These are phyloP conservation scores for Cyclophora punctaria DNA, from an alignment of 2,888 invertebrate species.

Conservation along the genomic window DNA sequence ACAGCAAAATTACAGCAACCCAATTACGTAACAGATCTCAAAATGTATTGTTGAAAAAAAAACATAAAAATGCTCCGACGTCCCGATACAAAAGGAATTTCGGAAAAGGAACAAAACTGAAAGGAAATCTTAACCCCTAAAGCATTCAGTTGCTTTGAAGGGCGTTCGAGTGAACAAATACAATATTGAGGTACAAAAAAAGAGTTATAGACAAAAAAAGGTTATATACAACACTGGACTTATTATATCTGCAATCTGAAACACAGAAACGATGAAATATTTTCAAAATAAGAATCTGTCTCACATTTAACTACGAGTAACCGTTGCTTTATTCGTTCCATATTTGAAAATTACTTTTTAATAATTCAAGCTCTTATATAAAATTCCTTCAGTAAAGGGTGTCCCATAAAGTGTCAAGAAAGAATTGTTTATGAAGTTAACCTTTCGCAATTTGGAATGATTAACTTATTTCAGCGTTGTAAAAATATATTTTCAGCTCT, in stretches of 20 bases:
- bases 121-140: slow-evolving; percentile 24
- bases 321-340: too few species aligned
- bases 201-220: too few species aligned
- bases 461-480: too few species aligned
- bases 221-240: not conserved
- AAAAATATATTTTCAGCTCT: too few species aligned
- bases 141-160: slow-evolving; percentile 20
- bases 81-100: slow-evolving; percentile 23
- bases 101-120: slow-evolving; percentile 16
- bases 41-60: slow-evolving; percentile 6
- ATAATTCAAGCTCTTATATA: slow-evolving; percentile 1
- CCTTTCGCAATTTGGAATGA: not conserved
- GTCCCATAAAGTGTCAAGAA: too few species aligned
- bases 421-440: too few species aligned
- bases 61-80: slow-evolving; percentile 39
- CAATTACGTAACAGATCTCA: not conserved
- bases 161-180: slow-evolving; percentile 18
- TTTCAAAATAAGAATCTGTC: too few species aligned
- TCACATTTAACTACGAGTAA: not conserved
- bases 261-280: slow-evolving; percentile 50
- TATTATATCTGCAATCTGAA: slow-evolving; percentile 46
- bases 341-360: too few species aligned
- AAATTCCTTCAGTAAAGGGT: slow-evolving; percentile 1
- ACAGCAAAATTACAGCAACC: not conserved
- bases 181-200: too few species aligned